Percentiles rank a stretch among this genome's conserved stretches.
These are phyloP conservation scores for Pelecanoides urinatrix DNA, from an alignment of 2,113 vertebrate species.

Conservation along the genomic window DNA sequence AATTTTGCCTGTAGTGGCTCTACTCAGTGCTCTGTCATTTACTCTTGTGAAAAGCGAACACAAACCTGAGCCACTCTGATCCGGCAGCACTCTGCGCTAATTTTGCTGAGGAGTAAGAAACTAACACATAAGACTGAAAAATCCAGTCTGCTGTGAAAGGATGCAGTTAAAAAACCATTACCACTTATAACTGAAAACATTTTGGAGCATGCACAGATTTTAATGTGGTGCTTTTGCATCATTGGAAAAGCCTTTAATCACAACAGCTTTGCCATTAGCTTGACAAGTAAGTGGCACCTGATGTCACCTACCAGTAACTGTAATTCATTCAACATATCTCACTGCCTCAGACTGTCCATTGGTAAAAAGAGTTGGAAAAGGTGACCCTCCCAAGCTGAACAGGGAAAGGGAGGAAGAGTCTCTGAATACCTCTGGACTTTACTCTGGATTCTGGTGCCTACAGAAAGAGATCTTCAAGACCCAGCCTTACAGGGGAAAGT, in stretches of 20 bases:
- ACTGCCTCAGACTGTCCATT: background rate
- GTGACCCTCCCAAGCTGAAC: background rate
- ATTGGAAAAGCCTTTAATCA: background rate
- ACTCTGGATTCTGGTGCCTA: background rate
- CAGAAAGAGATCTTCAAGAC: background rate
- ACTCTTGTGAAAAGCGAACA: background rate
- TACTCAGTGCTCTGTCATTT: background rate
- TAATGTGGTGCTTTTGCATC: background rate
- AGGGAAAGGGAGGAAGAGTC: background rate
- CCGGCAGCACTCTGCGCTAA: background rate
- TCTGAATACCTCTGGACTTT: background rate
- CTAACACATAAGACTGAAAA: background rate
- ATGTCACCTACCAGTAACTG: background rate
- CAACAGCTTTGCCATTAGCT: background rate
- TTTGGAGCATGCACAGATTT: background rate
- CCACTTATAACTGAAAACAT: background rate
- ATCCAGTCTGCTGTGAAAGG: background rate
- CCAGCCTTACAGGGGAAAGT: background rate
- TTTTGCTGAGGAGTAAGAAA: background rate
- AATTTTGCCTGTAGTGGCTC: background rate
- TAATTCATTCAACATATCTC: background rate
- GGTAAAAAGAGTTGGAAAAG: background rate
- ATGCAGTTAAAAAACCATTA: background rate
- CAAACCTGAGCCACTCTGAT: background rate
- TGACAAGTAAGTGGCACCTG: background rate